Evolutionary conservation across 2,888 invertebrate genomes (phyloP), one percentile per base, ranked within the genome.

Genomic region (Cloeon dipterum): DNA sequence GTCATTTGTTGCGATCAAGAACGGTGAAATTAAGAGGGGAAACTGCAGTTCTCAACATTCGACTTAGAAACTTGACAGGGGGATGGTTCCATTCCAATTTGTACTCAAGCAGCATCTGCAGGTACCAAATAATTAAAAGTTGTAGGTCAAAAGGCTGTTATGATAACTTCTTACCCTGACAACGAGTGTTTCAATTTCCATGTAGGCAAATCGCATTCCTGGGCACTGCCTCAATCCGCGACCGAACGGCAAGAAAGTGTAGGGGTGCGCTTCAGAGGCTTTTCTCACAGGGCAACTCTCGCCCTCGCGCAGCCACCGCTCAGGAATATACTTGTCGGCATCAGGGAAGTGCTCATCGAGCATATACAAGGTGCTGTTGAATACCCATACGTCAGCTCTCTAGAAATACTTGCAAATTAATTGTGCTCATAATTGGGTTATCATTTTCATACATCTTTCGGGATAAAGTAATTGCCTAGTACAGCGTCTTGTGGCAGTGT

Each of bases 81-180:
- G 63, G 68, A 47, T 74, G 64, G 44, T 66, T 61, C 63, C 74
- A 78, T 44, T 70, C 65, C 26, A 78, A 68, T 46, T 62, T 53
- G 55, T 75, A 78, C 52, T 70, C 71, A 43, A 72, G 63, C 53
- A 77, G 71, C 50, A 73, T 65, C 77, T 77, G 61, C 43, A 8
- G 14, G n/a, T n/a, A n/a, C n/a, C n/a, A 14, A 16, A n/a, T n/a
- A n/a, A n/a, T n/a, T n/a, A n/a, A n/a, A n/a, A n/a, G n/a, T n/a
- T n/a, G n/a, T n/a, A n/a, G n/a, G n/a, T 23, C 23, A 23, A 11
- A 23, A 11, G 7, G n/a, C n/a, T 11, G 8, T n/a, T n/a, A n/a
- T n/a, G 7, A 23, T n/a, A 8, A 23, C 23, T 23, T 23, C 40
- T 25, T n/a, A n/a, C 53, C 48, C 44, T 62, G 26, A 61, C 54